Conservation (phyloP, 2,888 invertebrate species). For the Cryptus armator region DNA sequence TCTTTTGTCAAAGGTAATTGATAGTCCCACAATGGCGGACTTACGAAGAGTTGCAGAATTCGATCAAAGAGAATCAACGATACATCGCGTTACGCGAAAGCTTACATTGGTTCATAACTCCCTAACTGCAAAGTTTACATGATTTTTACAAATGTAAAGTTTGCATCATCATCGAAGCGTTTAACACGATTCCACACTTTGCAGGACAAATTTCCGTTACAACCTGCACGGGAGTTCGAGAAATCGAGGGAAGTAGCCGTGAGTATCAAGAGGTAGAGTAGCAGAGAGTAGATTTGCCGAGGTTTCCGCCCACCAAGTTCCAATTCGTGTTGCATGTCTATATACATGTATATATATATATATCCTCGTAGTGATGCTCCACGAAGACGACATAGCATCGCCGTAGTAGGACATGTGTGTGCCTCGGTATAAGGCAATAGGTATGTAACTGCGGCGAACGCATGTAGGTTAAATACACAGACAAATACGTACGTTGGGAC, state of each 20-base stretch:
- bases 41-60: not conserved
- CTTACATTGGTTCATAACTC: not conserved
- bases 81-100: not conserved
- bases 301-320: constrained; percentile 54
- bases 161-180: not conserved
- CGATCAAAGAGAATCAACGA: not conserved
- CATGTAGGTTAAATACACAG: constrained; percentile 68
- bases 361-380: not conserved
- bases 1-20: not conserved
- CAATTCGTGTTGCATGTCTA: constrained; percentile 54
- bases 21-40: not conserved
- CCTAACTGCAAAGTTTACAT: not conserved
- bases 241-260: constrained; percentile 2
- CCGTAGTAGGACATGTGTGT: constrained; percentile 36
- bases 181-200: constrained; percentile 12
- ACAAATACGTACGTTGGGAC: constrained; percentile 55
- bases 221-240: not conserved
- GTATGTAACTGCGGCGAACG: constrained; percentile 63
- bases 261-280: constrained; percentile 20
- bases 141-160: not conserved
- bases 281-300: constrained; percentile 41
- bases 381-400: constrained; percentile 43
- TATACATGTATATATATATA: not conserved
- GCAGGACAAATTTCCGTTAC: constrained; percentile 8
- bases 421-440: constrained; percentile 38